Base-by-base conservation (phyloP, 1,140 invertebrate species). In the Drosophila takahashii region DNA sequence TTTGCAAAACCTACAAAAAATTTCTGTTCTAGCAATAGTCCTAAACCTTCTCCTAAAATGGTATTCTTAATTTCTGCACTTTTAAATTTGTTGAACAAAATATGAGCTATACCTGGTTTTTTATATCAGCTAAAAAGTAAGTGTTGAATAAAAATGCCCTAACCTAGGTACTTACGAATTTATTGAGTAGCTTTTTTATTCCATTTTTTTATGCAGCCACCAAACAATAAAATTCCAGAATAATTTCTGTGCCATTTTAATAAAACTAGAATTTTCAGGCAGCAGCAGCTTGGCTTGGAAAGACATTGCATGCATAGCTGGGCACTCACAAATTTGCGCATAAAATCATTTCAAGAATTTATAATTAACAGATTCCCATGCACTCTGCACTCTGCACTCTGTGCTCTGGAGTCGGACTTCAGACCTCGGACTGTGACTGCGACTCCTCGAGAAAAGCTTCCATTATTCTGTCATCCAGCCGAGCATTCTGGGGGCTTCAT, bases 301-400 rank as follows among this genome's bases (percentile, higher is more conserved):
- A 13, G 27, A 42, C 37, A 50, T 45, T 18, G 45, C 45, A 26
- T 45, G 57, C 81, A 78, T 73, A 66, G n/a, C 62, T 66, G 54
- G 57, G 36, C 37, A 64, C 79, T 78, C 56, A 60, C 52, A 70
- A 59, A 52, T 54, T 70, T 79, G 13, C 54, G 27, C 51, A 76
- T 53, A 65, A 62, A 67, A 65, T 8, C 51, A 79, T 84, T 57
- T 64, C 48, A 56, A 54, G 79, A 79, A 87, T 87, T 89, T 79
- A 79, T 87, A 87, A 87, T 87, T 87, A 87, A 89, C 78, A 61
- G 71, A 77, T 79, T 77, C 57, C 66, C 59, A 48, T 37, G 59
- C 34, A 41, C 41, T 44, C 48, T 32, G 29, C 1, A 32, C 29
- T 9, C 29, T 32, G 29, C 0, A 9, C 29, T 32, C 8, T 9